These are phyloP conservation scores for Ciconia maguari DNA, from an alignment of 2,113 vertebrate species.

Conservation along the genomic window DNA sequence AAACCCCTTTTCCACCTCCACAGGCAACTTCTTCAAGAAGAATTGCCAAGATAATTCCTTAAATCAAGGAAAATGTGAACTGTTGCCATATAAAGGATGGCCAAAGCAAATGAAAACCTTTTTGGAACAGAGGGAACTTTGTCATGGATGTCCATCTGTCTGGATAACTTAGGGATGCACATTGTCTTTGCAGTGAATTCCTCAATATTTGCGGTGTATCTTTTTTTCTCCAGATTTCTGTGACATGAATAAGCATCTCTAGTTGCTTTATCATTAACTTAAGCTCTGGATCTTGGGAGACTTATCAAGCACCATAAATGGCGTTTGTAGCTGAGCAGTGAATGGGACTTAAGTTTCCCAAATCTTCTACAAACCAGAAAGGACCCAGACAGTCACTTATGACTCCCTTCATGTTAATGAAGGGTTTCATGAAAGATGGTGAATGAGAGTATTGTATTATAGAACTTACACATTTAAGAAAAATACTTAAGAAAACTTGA, in stretches of 20 bases:
- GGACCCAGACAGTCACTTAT: not conserved
- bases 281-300: not conserved
- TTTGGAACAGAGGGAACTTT: not conserved
- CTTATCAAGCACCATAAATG: not conserved
- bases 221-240: not conserved
- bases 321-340: not conserved
- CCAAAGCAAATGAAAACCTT: not conserved
- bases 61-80: not conserved
- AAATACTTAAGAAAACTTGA: not conserved
- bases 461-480: not conserved
- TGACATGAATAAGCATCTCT: not conserved
- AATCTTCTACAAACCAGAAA: not conserved
- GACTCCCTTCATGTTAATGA: not conserved
- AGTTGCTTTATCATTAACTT: not conserved
- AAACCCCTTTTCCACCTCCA: not conserved
- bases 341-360: not conserved
- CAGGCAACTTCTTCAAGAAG: not conserved
- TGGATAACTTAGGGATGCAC: not conserved
- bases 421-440: not conserved
- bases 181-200: not conserved
- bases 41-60: not conserved
- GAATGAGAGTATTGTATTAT: not conserved
- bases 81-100: not conserved
- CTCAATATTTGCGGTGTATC: not conserved
- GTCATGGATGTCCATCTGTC: not conserved